A percentile compares a stretch with the other conserved stretches of the same genome.
Conservation (phyloP, 1,140 invertebrate genomes). For the Drosophila ananassae region DNA sequence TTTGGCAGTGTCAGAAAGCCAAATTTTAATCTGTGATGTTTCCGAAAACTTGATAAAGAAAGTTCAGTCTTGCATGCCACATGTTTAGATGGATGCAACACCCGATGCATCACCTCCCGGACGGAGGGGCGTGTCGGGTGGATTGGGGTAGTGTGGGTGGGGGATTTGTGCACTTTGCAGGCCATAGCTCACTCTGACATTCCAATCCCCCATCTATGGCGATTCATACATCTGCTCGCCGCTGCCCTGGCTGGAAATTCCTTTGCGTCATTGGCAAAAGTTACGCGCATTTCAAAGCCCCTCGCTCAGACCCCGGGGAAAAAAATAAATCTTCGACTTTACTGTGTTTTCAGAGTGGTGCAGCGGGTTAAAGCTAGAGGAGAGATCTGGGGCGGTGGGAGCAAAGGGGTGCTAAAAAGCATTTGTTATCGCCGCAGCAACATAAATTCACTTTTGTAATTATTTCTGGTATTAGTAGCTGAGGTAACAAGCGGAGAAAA, state of each 20-base stretch:
- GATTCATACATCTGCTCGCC: conserved; percentile 27
- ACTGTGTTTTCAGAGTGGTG: conserved; percentile 20
- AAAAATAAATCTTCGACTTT: conserved; percentile 73
- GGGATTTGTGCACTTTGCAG: conserved; percentile 53
- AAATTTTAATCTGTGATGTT: conserved; percentile 81
- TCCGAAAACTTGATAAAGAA: conserved; percentile 78
- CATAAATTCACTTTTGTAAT: conserved; percentile 82
- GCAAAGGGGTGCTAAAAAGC: conserved; percentile 63
- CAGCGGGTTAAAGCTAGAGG: conserved; percentile 2
- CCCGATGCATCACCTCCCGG: conserved; percentile 8
- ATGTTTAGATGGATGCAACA: conserved; percentile 62
- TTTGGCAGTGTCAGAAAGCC: conserved; percentile 71
- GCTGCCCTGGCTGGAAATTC: conserved; percentile 50
- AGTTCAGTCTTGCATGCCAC: conserved; percentile 64
- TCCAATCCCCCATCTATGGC: conserved; percentile 32
- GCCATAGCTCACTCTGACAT: conserved; percentile 61
- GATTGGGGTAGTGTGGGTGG: neutral
- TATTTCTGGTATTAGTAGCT: conserved; percentile 81
- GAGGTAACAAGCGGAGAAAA: conserved; percentile 67
- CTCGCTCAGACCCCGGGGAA: conserved; percentile 13
- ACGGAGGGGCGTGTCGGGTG: neutral
- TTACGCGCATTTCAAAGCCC: conserved; percentile 59
- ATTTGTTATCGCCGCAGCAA: conserved; percentile 77
- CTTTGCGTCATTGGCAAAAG: conserved; percentile 72
- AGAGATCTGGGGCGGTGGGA: neutral